Base-by-base conservation (phyloP, 2,113 vertebrate species). In the Mellivora capensis region DNA sequence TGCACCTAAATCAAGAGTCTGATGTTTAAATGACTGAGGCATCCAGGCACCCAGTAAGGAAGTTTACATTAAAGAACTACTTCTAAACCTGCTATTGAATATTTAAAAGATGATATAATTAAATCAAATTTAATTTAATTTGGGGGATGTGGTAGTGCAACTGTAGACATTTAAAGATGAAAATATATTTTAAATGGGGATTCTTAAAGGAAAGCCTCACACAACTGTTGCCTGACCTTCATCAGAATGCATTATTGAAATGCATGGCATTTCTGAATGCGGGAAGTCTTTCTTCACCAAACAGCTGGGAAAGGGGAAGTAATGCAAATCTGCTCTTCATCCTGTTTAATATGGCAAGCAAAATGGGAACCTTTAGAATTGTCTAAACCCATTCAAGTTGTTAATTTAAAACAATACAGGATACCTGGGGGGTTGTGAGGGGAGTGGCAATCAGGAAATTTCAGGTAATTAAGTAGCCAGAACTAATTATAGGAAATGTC, bases 331-430 rank as follows among this genome's bases (percentile, higher is more conserved):
- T 64, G 11, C 27, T 89, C 79, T 85, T 95, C 37, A 64, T 83
- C 67, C 4, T 90, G 67, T 62, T 80, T 87, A 91, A 83, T 71
- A 69, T 61, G 72, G 37, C 47, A 39, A 62, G 69, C 67, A 96
- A 82, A 71, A 83, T 54, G 23, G 49, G 39, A 64, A 69, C 69
- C 14, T 91, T 71, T 61, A 49, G n/a, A 93, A 91, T 87, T 86
- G 44, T 14, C 42, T 82, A 77, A 47, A 62, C 39, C 34, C 14
- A 69, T n/a, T 94, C 42, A 96, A 91, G 47, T 77, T 31, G 17
- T 76, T 95, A 90, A 90, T 93, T 91, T 71, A 87, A 95, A 69
- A 91, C 57, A 85, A 23, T 49, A 39, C 31, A 64, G 49, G n/a
- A 72, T 74, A 47, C 21, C n/a, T 54, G 11, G 31, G n/a, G 31